Evolutionary conservation across 2,888 invertebrate species (phyloP).

Genomic region (Pristionchus japonicus): DNA sequence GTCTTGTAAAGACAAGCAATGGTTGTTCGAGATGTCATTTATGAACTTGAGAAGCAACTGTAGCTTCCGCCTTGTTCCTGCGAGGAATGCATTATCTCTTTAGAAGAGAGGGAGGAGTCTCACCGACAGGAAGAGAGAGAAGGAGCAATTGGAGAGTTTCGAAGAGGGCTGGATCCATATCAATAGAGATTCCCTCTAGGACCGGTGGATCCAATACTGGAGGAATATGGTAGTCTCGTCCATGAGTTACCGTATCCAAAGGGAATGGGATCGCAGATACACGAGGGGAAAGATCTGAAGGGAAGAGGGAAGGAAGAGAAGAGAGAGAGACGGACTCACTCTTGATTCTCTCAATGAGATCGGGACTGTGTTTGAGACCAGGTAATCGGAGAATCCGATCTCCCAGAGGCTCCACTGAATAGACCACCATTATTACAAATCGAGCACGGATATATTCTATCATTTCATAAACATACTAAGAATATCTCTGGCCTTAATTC

Average conservation of each 20-base stretch:
- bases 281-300: conserved; percentile 20
- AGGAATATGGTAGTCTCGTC: neutral
- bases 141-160: conserved; percentile 33
- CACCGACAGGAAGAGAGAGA: conserved; percentile 19
- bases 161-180: conserved; percentile 38
- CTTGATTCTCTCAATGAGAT: conserved; percentile 36
- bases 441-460: neutral
- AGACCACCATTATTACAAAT: neutral
- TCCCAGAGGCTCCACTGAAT: conserved; percentile 17
- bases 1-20: conserved; percentile 16
- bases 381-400: conserved; percentile 30
- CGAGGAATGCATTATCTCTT: neutral
- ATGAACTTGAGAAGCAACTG: conserved; percentile 37
- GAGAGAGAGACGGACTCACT: neutral
- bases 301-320: neutral
- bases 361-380: conserved; percentile 40
- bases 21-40: conserved; percentile 29
- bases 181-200: conserved; percentile 18
- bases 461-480: neutral
- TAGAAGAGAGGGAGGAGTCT: neutral
- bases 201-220: neutral
- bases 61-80: conserved; percentile 2
- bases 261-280: conserved; percentile 10
- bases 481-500: conserved; percentile 39
- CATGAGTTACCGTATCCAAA: neutral